phyloP scores from a whole-genome alignment of 92 coral and sea anemone species.

The Scolanthus callimorphus region DNA sequence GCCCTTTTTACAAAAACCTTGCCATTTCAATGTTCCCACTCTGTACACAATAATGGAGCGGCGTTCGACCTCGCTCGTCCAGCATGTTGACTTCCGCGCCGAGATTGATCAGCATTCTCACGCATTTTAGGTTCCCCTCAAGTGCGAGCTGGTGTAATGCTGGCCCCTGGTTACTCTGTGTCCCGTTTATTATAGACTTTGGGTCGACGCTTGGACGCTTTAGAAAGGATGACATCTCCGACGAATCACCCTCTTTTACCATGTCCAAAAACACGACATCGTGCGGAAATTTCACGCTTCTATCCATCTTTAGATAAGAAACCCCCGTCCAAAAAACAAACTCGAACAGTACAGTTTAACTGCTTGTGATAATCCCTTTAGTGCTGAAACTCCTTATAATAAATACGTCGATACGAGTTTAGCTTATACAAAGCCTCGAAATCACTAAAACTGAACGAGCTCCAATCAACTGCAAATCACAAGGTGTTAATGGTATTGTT shows the following conservation, averaged over 20 bases:
- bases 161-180: slow-evolving; percentile 58
- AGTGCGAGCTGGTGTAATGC: slow-evolving; percentile 90
- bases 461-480: neutral
- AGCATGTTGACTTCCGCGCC: slow-evolving; percentile 97
- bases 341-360: neutral
- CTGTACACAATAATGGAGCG: slow-evolving; percentile 78
- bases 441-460: slow-evolving; percentile 8
- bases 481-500: slow-evolving; percentile 48
- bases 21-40: slow-evolving; percentile 66
- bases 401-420: slow-evolving; percentile 14
- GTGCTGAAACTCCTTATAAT: too few species aligned
- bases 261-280: slow-evolving; percentile 90
- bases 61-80: slow-evolving; percentile 76
- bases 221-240: slow-evolving; percentile 83
- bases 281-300: slow-evolving; percentile 93
- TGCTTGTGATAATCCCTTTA: neutral
- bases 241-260: slow-evolving; percentile 95
- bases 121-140: slow-evolving; percentile 93
- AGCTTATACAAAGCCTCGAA: slow-evolving; percentile 22
- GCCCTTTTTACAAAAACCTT: slow-evolving; percentile 78
- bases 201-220: slow-evolving; percentile 98
- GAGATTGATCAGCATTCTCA: slow-evolving; percentile 82
- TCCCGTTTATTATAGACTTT: slow-evolving; percentile 66
- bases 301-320: slow-evolving; percentile 25
- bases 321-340: too few species aligned